Evolutionary conservation across 2,797 vertebrate species (phyloP).

Genomic region (Salarias fasciatus): DNA sequence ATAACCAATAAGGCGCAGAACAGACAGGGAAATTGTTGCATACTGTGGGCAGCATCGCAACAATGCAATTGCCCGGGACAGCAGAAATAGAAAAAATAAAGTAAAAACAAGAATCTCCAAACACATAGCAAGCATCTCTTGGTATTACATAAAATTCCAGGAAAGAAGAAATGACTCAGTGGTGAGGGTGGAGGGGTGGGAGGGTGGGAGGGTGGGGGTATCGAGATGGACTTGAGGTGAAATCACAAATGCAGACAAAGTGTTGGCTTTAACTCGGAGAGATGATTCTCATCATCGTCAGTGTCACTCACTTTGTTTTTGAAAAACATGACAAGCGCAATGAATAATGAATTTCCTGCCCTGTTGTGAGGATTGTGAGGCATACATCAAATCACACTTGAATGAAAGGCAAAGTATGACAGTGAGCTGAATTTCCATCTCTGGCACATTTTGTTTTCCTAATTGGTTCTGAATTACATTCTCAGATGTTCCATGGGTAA

Average conservation of each 20-base stretch:
- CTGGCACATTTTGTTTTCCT: slow-evolving; percentile 41
- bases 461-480: slow-evolving; percentile 33
- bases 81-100: slow-evolving; percentile 58
- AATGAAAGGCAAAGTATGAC: slow-evolving; percentile 28
- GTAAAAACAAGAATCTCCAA: slow-evolving; percentile 14
- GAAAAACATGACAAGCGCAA: slow-evolving; percentile 58
- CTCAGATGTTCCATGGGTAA: slow-evolving; percentile 18
- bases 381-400: slow-evolving; percentile 37
- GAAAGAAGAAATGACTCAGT: slow-evolving; percentile 74
- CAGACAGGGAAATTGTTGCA: slow-evolving; percentile 51
- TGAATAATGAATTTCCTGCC: slow-evolving; percentile 52
- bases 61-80: slow-evolving; percentile 42
- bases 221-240: slow-evolving; percentile 62
- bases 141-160: slow-evolving; percentile 76
- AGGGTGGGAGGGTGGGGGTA: slow-evolving; percentile 39
- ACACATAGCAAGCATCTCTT: slow-evolving; percentile 72
- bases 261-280: slow-evolving; percentile 65
- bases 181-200: slow-evolving; percentile 71
- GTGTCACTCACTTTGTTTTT: slow-evolving; percentile 69
- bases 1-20: slow-evolving; percentile 45
- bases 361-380: slow-evolving; percentile 41
- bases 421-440: slow-evolving; percentile 38
- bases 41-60: slow-evolving; percentile 41
- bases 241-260: slow-evolving; percentile 66
- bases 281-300: slow-evolving; percentile 70